phyloP scores from a whole-genome alignment of 2,888 invertebrate genomes.

The Tetragonisca angustula region DNA sequence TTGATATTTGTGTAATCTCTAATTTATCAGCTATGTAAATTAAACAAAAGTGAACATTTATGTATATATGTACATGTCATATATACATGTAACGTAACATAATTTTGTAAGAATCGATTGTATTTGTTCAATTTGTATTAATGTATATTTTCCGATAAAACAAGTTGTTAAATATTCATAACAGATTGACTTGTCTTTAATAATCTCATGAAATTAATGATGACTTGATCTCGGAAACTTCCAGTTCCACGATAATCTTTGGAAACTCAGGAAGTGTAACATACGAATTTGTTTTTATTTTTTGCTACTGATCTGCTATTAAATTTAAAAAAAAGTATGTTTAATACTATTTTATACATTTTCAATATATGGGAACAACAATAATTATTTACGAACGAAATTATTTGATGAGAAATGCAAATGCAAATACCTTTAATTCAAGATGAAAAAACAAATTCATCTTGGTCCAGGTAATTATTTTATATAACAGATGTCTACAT shows the following conservation, averaged over 20 bases:
- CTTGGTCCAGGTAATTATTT: conserved; percentile 65
- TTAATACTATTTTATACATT: background rate
- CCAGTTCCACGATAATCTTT: background rate
- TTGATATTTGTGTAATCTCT: conserved; percentile 1
- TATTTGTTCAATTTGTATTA: background rate
- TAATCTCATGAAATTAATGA: conserved; percentile 6
- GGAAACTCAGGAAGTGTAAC: background rate
- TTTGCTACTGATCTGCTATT: background rate
- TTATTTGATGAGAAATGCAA: conserved; percentile 50
- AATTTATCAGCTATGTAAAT: background rate
- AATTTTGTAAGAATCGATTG: background rate
- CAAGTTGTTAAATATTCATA: background rate
- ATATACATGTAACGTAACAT: background rate
- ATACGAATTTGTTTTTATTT: conserved; percentile 7
- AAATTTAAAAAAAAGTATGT: background rate
- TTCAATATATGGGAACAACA: conserved; percentile 12
- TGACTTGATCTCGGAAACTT: background rate
- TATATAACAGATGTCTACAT: background rate
- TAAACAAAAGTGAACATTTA: background rate
- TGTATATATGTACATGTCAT: background rate
- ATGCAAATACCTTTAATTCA: conserved; percentile 54
- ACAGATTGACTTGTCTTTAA: conserved; percentile 3
- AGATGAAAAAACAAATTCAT: conserved; percentile 62
- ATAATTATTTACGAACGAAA: conserved; percentile 9
- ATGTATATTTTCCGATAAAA: background rate